phyloP scores from a whole-genome alignment of 2,888 invertebrate genomes.

The Apodemia zela region DNA sequence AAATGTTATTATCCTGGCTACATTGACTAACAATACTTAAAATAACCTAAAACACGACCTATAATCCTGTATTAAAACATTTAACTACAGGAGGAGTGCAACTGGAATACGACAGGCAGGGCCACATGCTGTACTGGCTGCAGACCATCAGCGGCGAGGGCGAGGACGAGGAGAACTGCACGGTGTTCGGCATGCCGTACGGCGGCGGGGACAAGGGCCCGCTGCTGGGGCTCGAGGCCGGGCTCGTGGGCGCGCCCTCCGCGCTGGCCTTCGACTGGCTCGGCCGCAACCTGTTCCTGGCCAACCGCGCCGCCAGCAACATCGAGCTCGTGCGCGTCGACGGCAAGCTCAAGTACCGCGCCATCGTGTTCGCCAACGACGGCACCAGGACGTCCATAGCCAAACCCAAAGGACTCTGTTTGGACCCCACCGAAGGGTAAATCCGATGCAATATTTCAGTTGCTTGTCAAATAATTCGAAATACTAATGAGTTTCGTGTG shows the following conservation, averaged over 20 bases:
- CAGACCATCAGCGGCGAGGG: conserved; percentile 84
- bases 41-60: too few species aligned
- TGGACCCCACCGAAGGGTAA: conserved; percentile 95
- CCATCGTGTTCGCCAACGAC: conserved; percentile 93
- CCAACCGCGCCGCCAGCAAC: conserved; percentile 93
- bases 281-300: conserved; percentile 95
- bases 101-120: conserved; percentile 94
- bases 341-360: conserved; percentile 90
- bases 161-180: conserved; percentile 91
- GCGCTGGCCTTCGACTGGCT: conserved; percentile 98
- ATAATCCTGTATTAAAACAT: too few species aligned
- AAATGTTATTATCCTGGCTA: too few species aligned
- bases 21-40: too few species aligned
- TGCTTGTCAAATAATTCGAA: neutral
- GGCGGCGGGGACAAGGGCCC: conserved; percentile 88
- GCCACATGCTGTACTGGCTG: conserved; percentile 92
- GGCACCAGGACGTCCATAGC: conserved; percentile 92
- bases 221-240: conserved; percentile 89
- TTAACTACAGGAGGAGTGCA: conserved; percentile 85
- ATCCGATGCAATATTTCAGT: conserved; percentile 32
- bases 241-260: conserved; percentile 95
- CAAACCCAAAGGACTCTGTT: conserved; percentile 90
- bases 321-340: conserved; percentile 94
- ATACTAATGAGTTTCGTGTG: neutral
- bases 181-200: conserved; percentile 90